phyloP scores from a whole-genome alignment of 1,140 invertebrate species.

The Phthorimaea operculella region DNA sequence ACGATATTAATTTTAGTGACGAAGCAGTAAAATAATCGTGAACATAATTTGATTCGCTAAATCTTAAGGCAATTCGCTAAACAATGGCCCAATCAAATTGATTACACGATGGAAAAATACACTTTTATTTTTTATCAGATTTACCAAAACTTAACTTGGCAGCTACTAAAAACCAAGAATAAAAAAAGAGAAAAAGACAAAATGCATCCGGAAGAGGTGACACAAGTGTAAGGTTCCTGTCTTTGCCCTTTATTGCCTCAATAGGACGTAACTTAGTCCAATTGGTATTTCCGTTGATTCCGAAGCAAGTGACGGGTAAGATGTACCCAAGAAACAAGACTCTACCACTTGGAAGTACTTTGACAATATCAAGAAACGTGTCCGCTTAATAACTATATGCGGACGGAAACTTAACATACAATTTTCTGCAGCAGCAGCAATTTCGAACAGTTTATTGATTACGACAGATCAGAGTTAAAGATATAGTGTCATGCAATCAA shows the following conservation, averaged over 20 bases:
- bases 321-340: background rate
- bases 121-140: too few relatives aligned
- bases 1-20: too few relatives aligned
- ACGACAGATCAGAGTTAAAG: background rate
- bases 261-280: slow-evolving; percentile 42
- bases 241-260: slow-evolving; percentile 47
- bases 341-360: too few relatives aligned
- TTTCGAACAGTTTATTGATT: background rate
- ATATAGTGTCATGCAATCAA: background rate
- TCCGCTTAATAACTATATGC: too few relatives aligned
- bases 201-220: slow-evolving; percentile 12
- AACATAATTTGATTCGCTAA: too few relatives aligned
- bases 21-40: too few relatives aligned
- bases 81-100: too few relatives aligned
- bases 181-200: background rate
- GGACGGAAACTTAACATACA: too few relatives aligned
- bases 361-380: too few relatives aligned
- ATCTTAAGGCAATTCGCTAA: too few relatives aligned
- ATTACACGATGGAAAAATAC: too few relatives aligned
- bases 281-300: slow-evolving; percentile 51
- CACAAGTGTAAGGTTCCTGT: slow-evolving; percentile 48
- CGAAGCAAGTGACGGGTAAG: background rate
- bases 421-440: background rate
- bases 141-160: too few relatives aligned
- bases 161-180: background rate